phyloP scores from a whole-genome alignment of 53 echinoderm and acorn worm genomes.

The Apostichopus leukothele region DNA sequence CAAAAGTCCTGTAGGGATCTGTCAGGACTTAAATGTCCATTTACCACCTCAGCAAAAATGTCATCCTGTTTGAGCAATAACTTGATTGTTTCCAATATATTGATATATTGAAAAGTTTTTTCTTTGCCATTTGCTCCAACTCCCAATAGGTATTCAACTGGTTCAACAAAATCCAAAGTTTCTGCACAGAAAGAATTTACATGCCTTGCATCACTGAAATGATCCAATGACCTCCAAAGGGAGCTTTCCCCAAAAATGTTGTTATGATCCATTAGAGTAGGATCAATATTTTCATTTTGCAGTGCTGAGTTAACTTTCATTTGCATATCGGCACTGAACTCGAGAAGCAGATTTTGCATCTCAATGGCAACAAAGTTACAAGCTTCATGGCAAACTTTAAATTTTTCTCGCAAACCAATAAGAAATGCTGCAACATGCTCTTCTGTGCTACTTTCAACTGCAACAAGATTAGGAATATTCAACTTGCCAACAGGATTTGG shows the following conservation, averaged over 20 bases:
- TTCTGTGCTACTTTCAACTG: not conserved
- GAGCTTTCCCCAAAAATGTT: conserved; percentile 24
- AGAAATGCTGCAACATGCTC: conserved; percentile 12
- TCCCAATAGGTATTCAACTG: conserved; percentile 25
- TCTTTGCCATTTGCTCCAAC: conserved; percentile 3
- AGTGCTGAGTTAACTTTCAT: conserved; percentile 22
- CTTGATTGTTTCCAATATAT: conserved; percentile 22
- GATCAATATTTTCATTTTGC: conserved; percentile 15
- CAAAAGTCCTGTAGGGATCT: conserved; percentile 4
- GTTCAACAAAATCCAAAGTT: conserved; percentile 20
- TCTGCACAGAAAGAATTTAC: conserved; percentile 31
- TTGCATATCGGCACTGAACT: conserved; percentile 1
- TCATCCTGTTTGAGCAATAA: conserved; percentile 24
- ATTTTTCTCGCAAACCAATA: not conserved
- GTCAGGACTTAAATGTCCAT: conserved; percentile 8
- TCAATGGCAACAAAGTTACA: conserved; percentile 3
- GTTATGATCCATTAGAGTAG: not conserved
- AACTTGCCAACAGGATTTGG: not conserved
- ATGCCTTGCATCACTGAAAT: conserved; percentile 39
- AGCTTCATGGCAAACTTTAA: not conserved
- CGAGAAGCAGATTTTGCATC: not conserved
- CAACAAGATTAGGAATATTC: not conserved
- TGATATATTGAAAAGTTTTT: conserved; percentile 17
- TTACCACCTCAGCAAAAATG: conserved; percentile 18
- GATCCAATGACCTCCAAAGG: conserved; percentile 1